A percentile compares a stretch with the other conserved stretches of the same genome.
Evolutionary conservation across 2,113 vertebrate genomes (phyloP).

Genomic region (Odontesthes bonariensis): DNA sequence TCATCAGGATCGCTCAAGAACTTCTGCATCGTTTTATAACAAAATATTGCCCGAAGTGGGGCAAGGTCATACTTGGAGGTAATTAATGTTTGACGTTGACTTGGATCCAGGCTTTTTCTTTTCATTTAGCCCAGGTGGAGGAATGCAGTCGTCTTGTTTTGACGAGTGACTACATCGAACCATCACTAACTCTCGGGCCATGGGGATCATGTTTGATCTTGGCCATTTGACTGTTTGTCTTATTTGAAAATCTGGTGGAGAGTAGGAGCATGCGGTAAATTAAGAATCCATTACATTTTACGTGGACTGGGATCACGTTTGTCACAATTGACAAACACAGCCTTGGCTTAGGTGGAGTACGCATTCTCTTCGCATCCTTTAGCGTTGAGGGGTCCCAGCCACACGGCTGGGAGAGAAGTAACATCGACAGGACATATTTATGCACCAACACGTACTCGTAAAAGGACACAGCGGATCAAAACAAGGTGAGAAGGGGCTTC

Average conservation of each 20-base stretch:
- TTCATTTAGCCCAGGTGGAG: too few species aligned
- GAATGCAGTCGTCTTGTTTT: too few species aligned
- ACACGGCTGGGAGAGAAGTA: constrained; percentile 47
- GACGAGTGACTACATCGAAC: too few species aligned
- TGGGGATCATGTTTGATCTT: too few species aligned
- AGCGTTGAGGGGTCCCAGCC: constrained; percentile 34
- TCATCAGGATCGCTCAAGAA: not conserved
- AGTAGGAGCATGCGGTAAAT: too few species aligned
- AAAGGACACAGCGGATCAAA: constrained; percentile 39
- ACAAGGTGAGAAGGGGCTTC: constrained; percentile 63
- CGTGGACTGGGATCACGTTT: too few species aligned
- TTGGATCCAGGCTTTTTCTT: not conserved
- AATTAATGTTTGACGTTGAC: not conserved
- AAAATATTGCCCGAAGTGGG: not conserved
- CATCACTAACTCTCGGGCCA: too few species aligned
- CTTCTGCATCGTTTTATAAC: not conserved
- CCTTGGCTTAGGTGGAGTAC: too few species aligned
- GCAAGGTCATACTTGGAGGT: not conserved
- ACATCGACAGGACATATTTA: constrained; percentile 54
- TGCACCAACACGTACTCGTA: constrained; percentile 31
- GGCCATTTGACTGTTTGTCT: too few species aligned
- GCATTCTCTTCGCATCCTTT: constrained; percentile 1
- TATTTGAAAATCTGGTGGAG: too few species aligned
- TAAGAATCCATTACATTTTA: too few species aligned
- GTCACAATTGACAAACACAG: too few species aligned